Evolutionary conservation across 2,888 invertebrate genomes (phyloP).

Genomic region (Acheta domesticus): DNA sequence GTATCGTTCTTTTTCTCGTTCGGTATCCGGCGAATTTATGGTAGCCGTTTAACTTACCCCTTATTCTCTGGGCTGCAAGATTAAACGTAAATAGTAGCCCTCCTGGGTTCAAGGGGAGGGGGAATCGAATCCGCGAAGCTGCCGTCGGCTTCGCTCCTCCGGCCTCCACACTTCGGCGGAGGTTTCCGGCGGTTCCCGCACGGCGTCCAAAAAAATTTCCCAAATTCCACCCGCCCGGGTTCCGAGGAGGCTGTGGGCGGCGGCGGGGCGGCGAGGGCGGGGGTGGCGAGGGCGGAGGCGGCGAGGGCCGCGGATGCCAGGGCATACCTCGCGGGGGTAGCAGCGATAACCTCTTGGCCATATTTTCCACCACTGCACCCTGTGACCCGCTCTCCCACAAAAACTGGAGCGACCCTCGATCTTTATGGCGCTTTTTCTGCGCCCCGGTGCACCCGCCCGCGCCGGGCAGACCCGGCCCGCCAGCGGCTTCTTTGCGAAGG

Average conservation of each 20-base stretch:
- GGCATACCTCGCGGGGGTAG: background rate
- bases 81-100: too few species aligned
- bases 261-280: background rate
- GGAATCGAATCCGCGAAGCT: too few species aligned
- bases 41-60: too few species aligned
- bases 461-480: too few species aligned
- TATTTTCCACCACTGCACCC: background rate
- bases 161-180: too few species aligned
- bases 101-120: too few species aligned
- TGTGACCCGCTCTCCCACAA: background rate
- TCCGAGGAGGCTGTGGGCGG: background rate
- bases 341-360: slow-evolving; percentile 18
- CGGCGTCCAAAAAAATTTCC: background rate
- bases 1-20: too few species aligned
- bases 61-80: too few species aligned
- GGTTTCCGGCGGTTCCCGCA: background rate
- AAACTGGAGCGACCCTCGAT: background rate
- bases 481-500: too few species aligned
- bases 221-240: background rate
- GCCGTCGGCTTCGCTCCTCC: too few species aligned
- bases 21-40: too few species aligned
- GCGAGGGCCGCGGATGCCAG: background rate
- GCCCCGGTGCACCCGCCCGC: background rate
- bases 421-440: slow-evolving; percentile 7
- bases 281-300: background rate